Percentiles rank a stretch among this genome's conserved stretches.
Evolutionary conservation across 2,888 invertebrate species (phyloP).

Genomic region (Leptinotarsa haldemani): DNA sequence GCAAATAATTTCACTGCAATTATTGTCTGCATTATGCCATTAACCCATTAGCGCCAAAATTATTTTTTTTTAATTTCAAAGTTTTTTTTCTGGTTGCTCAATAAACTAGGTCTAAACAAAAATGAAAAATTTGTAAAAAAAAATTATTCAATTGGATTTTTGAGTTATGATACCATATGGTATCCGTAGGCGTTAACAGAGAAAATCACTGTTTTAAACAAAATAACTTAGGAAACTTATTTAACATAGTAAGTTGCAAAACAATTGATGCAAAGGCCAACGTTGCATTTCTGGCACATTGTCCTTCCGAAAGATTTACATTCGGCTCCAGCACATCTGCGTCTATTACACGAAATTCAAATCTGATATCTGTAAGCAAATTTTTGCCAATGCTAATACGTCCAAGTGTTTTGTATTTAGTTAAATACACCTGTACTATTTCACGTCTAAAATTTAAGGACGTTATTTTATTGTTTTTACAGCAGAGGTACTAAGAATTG

Average conservation of each 20-base stretch:
- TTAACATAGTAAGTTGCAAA: constrained; percentile 20
- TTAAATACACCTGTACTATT: constrained; percentile 28
- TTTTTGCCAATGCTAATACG: constrained; percentile 2
- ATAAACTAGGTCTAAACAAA: too few relatives aligned
- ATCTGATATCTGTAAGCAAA: constrained; percentile 25
- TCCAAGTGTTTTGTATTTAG: constrained; percentile 21
- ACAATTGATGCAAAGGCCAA: constrained; percentile 20
- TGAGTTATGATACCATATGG: constrained; percentile 14
- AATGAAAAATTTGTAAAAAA: too few relatives aligned
- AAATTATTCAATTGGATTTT: too few relatives aligned
- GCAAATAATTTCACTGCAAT: too few relatives aligned
- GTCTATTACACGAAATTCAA: constrained; percentile 28
- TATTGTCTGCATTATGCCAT: too few relatives aligned
- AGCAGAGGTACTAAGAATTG: constrained; percentile 21
- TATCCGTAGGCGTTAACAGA: constrained; percentile 14
- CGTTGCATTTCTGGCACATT: constrained; percentile 3
- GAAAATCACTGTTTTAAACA: neutral
- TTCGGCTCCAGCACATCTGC: constrained; percentile 28
- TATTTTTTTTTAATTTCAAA: too few relatives aligned
- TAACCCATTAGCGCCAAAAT: too few relatives aligned
- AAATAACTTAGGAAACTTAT: neutral
- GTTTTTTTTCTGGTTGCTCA: too few relatives aligned
- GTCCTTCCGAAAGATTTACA: constrained; percentile 15
- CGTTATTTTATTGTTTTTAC: constrained; percentile 27
- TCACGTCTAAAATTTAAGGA: constrained; percentile 25